Percentiles rank a stretch among this genome's conserved stretches.
These are phyloP conservation scores for Heliconius cydno DNA, from an alignment of 2,888 invertebrate species.

Conservation along the genomic window DNA sequence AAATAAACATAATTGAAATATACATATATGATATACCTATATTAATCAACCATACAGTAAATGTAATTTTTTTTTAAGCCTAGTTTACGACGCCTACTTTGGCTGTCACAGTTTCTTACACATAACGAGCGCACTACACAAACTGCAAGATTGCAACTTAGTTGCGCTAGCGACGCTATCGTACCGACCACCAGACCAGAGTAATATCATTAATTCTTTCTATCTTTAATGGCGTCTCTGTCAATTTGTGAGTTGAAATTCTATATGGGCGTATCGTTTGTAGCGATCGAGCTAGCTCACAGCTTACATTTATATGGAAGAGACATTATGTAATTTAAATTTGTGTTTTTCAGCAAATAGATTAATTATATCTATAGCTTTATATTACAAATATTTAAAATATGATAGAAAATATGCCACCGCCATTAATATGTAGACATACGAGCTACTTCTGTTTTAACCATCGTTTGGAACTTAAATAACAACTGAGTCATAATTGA, in stretches of 20 bases:
- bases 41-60: no score
- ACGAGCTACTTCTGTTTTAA: not conserved
- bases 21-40: no score
- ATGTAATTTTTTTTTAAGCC: no score
- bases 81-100: not conserved
- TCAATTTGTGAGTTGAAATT: slow-evolving; percentile 46
- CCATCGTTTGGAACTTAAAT: slow-evolving; percentile 33
- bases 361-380: no score
- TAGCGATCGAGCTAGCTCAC: slow-evolving; percentile 1
- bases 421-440: not conserved
- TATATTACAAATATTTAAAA: no score
- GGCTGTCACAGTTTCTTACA: slow-evolving; percentile 34
- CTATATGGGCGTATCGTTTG: slow-evolving; percentile 38
- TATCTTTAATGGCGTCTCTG: slow-evolving; percentile 49
- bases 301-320: slow-evolving; percentile 38
- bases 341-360: no score
- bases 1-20: no score
- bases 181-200: slow-evolving; percentile 33
- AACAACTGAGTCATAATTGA: slow-evolving; percentile 34
- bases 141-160: slow-evolving; percentile 20
- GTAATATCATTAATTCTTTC: slow-evolving; percentile 49
- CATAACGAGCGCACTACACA: slow-evolving; percentile 39
- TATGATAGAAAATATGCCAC: not conserved
- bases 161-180: slow-evolving; percentile 35
- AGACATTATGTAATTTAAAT: not conserved